phyloP scores from a whole-genome alignment of 1,140 invertebrate genomes.

The Drosophila bipectinata region DNA sequence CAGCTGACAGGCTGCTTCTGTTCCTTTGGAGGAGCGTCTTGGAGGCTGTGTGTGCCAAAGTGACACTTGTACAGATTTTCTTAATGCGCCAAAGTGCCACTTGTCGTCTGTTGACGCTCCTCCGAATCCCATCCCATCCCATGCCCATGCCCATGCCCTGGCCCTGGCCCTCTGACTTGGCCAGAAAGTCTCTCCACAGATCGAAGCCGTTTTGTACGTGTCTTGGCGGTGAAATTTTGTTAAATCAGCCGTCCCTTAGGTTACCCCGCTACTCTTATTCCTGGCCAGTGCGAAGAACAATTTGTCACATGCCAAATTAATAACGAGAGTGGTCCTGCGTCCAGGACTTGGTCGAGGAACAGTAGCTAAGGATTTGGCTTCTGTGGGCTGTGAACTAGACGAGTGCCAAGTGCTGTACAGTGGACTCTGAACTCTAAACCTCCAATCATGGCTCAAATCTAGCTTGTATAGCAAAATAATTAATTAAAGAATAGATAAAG shows the following conservation, averaged over 20 bases:
- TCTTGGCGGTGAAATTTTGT: constrained; percentile 69
- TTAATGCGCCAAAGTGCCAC: constrained; percentile 82
- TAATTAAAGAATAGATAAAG: no score
- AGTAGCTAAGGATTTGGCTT: constrained; percentile 71
- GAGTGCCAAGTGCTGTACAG: background rate
- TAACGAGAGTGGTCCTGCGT: constrained; percentile 35
- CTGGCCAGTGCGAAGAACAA: constrained; percentile 68
- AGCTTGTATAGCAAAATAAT: no score
- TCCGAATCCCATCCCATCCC: background rate
- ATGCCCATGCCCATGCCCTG: background rate
- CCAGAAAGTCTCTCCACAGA: constrained; percentile 9
- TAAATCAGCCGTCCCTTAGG: constrained; percentile 67
- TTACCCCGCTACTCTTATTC: constrained; percentile 67
- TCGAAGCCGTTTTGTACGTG: constrained; percentile 75
- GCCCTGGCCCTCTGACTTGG: background rate
- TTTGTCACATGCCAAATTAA: constrained; percentile 82
- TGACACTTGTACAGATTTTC: constrained; percentile 83
- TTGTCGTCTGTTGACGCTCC: constrained; percentile 77
- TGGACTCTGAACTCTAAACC: no score
- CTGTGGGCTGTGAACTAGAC: constrained; percentile 61
- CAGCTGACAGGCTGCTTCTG: constrained; percentile 10
- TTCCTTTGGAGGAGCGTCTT: constrained; percentile 13
- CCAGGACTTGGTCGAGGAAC: constrained; percentile 11
- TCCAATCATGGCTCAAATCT: no score
- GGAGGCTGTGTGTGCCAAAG: constrained; percentile 67